Evolutionary conservation across 2,888 invertebrate species (phyloP).

Genomic region (Apamea monoglypha): DNA sequence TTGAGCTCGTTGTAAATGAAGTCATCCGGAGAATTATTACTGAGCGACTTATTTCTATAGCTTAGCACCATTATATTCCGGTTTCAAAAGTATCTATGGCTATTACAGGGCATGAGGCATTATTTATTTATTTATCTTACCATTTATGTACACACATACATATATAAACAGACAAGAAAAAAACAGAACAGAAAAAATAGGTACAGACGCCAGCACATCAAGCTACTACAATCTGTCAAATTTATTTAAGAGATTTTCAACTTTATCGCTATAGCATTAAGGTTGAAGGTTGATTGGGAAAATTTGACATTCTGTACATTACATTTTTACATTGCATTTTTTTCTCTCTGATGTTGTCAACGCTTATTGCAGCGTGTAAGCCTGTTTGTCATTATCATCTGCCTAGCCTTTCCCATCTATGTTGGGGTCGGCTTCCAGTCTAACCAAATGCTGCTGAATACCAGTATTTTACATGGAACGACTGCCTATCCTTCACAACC

Average conservation of each 20-base stretch:
- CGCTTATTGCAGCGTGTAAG: neutral
- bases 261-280: no score
- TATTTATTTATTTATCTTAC: no score
- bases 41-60: neutral
- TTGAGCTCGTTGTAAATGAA: conserved; percentile 2
- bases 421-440: neutral
- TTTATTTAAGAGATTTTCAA: no score
- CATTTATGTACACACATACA: no score
- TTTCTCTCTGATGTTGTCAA: neutral
- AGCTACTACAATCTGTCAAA: no score
- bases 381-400: neutral
- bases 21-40: neutral
- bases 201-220: no score
- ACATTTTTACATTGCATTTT: no score
- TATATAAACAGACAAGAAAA: no score
- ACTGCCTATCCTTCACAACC: neutral
- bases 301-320: no score
- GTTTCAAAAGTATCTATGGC: neutral
- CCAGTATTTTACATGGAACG: neutral
- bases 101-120: neutral
- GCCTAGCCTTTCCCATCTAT: neutral
- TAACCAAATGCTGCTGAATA: neutral
- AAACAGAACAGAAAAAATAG: no score
- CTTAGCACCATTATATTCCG: neutral
- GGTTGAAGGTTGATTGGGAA: no score